Evolutionary conservation across 2,888 invertebrate genomes (phyloP).

Genomic region (Aplocera efformata): DNA sequence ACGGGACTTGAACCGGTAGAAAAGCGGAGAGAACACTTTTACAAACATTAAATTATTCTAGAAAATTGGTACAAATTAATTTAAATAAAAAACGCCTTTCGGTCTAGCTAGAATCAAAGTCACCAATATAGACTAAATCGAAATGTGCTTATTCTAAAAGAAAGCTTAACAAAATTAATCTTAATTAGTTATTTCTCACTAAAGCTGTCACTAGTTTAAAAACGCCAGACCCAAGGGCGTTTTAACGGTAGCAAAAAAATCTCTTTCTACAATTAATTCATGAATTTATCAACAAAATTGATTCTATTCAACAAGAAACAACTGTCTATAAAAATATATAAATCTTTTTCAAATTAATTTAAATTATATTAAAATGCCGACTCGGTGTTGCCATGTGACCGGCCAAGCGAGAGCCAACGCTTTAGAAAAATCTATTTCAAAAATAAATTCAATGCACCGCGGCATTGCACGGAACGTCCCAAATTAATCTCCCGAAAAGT

Average conservation of each 20-base stretch:
- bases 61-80: constrained; percentile 29
- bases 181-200: constrained; percentile 45
- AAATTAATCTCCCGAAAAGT: constrained; percentile 24
- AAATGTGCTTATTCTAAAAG: constrained; percentile 53
- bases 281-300: constrained; percentile 62
- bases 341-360: constrained; percentile 63
- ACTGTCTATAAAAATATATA: constrained; percentile 78
- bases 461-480: constrained; percentile 27
- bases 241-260: constrained; percentile 37
- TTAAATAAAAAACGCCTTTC: constrained; percentile 24
- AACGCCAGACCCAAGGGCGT: constrained; percentile 39
- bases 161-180: constrained; percentile 56
- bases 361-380: constrained; percentile 57
- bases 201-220: constrained; percentile 51
- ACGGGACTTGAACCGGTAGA: constrained; percentile 51
- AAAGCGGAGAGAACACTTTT: constrained; percentile 41
- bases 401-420: constrained; percentile 20
- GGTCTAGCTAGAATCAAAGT: constrained; percentile 22
- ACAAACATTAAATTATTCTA: constrained; percentile 29
- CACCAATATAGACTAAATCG: constrained; percentile 30
- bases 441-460: constrained; percentile 30
- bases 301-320: constrained; percentile 73
- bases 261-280: constrained; percentile 36
- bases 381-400: constrained; percentile 31
- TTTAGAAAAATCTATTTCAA: constrained; percentile 29